These are phyloP conservation scores for Leguminivora glycinivorella DNA, from an alignment of 1,140 invertebrate species.

Conservation along the genomic window DNA sequence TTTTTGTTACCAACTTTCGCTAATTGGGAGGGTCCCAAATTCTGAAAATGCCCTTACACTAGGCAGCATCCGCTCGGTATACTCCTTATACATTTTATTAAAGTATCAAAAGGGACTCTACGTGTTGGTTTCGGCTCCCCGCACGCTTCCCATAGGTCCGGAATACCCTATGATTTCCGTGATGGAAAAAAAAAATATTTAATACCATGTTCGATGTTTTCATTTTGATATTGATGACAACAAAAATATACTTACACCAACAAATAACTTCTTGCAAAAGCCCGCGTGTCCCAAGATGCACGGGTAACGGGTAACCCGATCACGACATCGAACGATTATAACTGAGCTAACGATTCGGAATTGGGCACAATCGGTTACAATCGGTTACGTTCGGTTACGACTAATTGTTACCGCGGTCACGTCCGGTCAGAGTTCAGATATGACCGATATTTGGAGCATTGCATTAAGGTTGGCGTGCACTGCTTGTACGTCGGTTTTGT, in stretches of 20 bases:
- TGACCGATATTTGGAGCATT: slow-evolving; percentile 2
- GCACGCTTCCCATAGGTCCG: no score
- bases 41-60: no score
- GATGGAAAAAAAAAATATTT: no score
- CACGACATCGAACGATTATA: slow-evolving; percentile 51
- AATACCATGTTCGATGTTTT: no score
- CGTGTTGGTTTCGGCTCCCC: no score
- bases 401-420: slow-evolving; percentile 46
- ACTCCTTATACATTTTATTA: no score
- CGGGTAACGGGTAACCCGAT: slow-evolving; percentile 52
- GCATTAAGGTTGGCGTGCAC: not conserved
- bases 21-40: no score
- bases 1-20: no score
- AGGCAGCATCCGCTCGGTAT: no score
- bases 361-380: slow-evolving; percentile 7
- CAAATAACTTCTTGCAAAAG: slow-evolving; percentile 38
- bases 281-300: slow-evolving; percentile 41
- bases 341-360: slow-evolving; percentile 42
- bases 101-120: no score
- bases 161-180: no score
- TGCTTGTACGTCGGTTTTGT: slow-evolving; percentile 28
- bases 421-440: slow-evolving; percentile 38
- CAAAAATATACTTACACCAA: not conserved
- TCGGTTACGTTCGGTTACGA: slow-evolving; percentile 32
- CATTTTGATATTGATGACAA: no score